A percentile compares a stretch with the other conserved stretches of the same genome.
Evolutionary conservation across 2,888 invertebrate species (phyloP).

Genomic region (Aleiodes leptofemur): DNA sequence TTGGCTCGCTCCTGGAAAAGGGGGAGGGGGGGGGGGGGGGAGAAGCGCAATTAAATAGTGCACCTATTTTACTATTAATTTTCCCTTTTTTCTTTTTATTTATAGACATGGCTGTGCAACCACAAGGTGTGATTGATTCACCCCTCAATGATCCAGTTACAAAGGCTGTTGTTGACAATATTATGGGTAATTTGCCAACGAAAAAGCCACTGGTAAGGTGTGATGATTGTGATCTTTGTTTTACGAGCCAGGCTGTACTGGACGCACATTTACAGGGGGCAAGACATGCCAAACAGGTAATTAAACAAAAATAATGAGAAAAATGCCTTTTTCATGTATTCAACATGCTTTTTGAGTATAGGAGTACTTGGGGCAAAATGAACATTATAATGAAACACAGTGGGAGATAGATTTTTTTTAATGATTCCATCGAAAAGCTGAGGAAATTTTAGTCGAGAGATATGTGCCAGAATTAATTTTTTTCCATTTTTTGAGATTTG

Average conservation of each 20-base stretch:
- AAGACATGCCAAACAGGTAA: constrained; percentile 72
- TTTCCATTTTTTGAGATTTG: too few relatives aligned
- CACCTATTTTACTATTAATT: not conserved
- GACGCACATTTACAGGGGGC: constrained; percentile 75
- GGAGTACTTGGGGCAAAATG: too few relatives aligned
- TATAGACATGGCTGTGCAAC: constrained; percentile 60
- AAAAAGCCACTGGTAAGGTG: constrained; percentile 74
- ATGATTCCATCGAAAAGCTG: too few relatives aligned
- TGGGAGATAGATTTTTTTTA: too few relatives aligned
- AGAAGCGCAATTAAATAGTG: not conserved
- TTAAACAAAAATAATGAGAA: not conserved
- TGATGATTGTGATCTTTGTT: constrained; percentile 75
- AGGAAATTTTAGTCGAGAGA: too few relatives aligned
- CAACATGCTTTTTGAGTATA: too few relatives aligned
- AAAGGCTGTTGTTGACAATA: constrained; percentile 76
- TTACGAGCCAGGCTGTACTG: constrained; percentile 75
- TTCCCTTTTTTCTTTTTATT: constrained; percentile 31
- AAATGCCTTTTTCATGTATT: not conserved
- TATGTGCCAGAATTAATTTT: too few relatives aligned
- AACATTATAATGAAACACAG: too few relatives aligned
- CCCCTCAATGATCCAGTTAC: constrained; percentile 74
- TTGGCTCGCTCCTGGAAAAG: not conserved
- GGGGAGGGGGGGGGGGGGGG: not conserved
- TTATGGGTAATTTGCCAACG: constrained; percentile 75
- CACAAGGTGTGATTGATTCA: constrained; percentile 59